phyloP scores from a whole-genome alignment of 2,113 vertebrate species.

The Grammomys surdaster region DNA sequence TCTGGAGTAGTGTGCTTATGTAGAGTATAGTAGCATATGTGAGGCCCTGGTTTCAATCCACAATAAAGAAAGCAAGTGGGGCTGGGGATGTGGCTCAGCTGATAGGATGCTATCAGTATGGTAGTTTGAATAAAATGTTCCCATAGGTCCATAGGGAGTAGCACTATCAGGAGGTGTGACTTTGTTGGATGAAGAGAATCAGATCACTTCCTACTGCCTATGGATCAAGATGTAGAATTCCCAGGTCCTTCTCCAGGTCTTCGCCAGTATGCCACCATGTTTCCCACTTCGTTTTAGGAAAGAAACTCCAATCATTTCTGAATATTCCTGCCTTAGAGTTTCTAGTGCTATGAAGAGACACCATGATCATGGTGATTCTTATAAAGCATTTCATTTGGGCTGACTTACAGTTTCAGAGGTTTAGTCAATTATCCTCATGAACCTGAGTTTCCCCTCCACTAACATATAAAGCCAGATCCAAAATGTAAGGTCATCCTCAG shows the following conservation, averaged over 20 bases:
- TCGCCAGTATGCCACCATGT: background rate
- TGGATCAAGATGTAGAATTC: background rate
- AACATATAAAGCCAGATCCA: no score
- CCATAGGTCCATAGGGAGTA: background rate
- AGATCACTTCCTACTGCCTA: background rate
- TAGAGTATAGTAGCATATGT: background rate
- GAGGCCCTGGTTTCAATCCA: background rate
- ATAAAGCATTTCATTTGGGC: no score
- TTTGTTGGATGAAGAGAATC: background rate
- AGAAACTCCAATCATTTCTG: no score
- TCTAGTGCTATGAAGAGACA: no score
- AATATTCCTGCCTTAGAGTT: no score
- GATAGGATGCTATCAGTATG: background rate
- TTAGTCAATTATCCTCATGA: no score
- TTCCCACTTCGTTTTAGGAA: background rate
- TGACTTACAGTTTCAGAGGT: no score
- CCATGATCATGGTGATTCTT: no score
- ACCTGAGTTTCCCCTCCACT: background rate
- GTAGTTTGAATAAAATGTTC: background rate
- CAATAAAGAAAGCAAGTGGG: background rate
- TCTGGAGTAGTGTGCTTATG: background rate
- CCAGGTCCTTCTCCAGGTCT: background rate
- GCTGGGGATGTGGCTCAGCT: background rate
- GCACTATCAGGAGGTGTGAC: background rate
- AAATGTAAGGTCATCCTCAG: background rate